Percentiles rank a stretch among this genome's conserved stretches.
phyloP scores from a whole-genome alignment of 2,888 invertebrate species.

The Lepidocyrtinus sp. region DNA sequence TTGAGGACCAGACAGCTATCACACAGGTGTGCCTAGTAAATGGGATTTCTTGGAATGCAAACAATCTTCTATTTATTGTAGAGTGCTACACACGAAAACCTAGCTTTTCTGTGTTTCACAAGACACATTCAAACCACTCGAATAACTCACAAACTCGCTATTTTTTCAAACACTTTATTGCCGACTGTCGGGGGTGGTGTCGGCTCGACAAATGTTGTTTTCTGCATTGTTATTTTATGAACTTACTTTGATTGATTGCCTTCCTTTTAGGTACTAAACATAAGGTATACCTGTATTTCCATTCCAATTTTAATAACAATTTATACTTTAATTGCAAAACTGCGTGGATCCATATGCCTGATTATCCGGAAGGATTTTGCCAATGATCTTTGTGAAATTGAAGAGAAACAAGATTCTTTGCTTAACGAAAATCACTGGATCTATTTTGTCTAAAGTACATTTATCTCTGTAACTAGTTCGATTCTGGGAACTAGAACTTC shows the following conservation, averaged over 20 bases:
- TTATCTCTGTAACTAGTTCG: not conserved
- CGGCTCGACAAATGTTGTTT: not conserved
- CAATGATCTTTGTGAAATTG: not conserved
- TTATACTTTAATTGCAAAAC: not conserved
- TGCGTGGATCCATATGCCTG: not conserved
- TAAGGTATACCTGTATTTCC: not conserved
- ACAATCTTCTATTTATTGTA: not conserved
- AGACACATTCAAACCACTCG: too few relatives aligned
- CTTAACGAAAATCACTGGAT: not conserved
- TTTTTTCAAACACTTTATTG: not conserved
- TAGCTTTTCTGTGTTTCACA: not conserved
- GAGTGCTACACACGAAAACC: not conserved
- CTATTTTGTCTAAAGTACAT: not conserved
- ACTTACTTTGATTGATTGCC: not conserved
- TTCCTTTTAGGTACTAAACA: not conserved
- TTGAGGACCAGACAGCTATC: constrained; percentile 5
- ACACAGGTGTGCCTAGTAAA: constrained; percentile 23
- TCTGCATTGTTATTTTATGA: not conserved
- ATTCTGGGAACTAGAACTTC: not conserved
- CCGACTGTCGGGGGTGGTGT: not conserved
- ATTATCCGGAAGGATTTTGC: not conserved
- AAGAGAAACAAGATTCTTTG: not conserved
- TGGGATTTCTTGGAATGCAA: constrained; percentile 3
- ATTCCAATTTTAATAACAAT: not conserved
- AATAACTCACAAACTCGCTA: not conserved